Evolutionary conservation across 2,113 vertebrate species (phyloP).

Genomic region (Isurus oxyrinchus): DNA sequence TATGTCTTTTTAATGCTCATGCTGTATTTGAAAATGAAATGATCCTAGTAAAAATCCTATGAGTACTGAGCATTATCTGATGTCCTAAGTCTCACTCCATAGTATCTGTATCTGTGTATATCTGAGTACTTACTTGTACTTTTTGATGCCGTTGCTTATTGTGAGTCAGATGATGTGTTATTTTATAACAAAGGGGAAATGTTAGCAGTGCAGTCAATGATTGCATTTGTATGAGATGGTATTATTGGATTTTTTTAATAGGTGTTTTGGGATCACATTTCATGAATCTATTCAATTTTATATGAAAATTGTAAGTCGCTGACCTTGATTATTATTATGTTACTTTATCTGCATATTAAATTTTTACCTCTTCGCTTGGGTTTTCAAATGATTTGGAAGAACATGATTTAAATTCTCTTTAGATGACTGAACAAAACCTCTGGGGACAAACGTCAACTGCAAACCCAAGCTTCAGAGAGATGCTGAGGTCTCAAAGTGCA

Average conservation of each 20-base stretch:
- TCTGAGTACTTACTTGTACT: not conserved
- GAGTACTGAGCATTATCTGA: not conserved
- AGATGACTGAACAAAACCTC: not conserved
- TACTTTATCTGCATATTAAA: not conserved
- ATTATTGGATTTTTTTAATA: not conserved
- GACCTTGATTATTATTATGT: not conserved
- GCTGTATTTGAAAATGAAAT: constrained; percentile 8
- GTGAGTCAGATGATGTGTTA: not conserved
- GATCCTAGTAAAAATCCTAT: not conserved
- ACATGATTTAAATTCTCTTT: not conserved
- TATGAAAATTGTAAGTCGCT: not conserved
- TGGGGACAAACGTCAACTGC: not conserved
- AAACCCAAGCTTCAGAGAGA: not conserved
- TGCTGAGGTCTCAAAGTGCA: not conserved
- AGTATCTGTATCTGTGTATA: not conserved
- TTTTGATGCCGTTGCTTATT: not conserved
- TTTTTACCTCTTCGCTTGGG: not conserved
- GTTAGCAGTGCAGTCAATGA: not conserved
- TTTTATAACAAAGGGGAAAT: not conserved
- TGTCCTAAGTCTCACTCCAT: not conserved
- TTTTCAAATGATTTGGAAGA: constrained; percentile 16
- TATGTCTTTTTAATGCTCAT: not conserved
- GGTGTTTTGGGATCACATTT: not conserved
- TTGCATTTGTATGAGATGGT: not conserved
- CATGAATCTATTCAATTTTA: not conserved